Evolutionary conservation across 2,113 vertebrate species (phyloP).

Genomic region (Synchiropus splendidus): DNA sequence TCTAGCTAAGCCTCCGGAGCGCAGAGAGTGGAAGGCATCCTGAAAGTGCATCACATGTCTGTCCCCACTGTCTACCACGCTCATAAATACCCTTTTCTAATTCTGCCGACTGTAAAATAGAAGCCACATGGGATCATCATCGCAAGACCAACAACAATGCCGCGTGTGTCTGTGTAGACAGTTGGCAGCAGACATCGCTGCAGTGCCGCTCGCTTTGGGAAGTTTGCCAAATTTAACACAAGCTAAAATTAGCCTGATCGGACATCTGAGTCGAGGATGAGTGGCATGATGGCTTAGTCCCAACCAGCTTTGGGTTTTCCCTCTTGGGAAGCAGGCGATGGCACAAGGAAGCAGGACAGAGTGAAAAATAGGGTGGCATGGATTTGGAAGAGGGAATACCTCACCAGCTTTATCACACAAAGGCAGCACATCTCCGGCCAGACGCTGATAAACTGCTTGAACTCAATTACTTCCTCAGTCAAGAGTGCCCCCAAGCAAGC

Average conservation of each 20-base stretch:
- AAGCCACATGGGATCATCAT: slow-evolving; percentile 13
- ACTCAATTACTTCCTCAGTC: slow-evolving; percentile 61
- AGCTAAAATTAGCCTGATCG: slow-evolving; percentile 57
- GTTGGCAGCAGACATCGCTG: slow-evolving; percentile 15
- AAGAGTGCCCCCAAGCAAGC: slow-evolving; percentile 49
- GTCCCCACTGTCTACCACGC: slow-evolving; percentile 5
- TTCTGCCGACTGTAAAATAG: slow-evolving; percentile 28
- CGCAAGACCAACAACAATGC: slow-evolving; percentile 7
- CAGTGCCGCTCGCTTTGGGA: slow-evolving; percentile 21
- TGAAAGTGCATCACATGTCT: slow-evolving; percentile 17
- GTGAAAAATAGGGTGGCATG: slow-evolving; percentile 22
- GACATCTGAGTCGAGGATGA: slow-evolving; percentile 40
- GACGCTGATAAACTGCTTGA: slow-evolving; percentile 56
- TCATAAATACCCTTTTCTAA: slow-evolving; percentile 22
- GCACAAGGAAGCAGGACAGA: slow-evolving; percentile 9
- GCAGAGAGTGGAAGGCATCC: slow-evolving; percentile 22
- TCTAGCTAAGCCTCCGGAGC: slow-evolving; percentile 7
- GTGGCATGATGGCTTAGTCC: slow-evolving; percentile 25
- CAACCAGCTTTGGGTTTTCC: slow-evolving; percentile 38
- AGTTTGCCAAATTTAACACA: slow-evolving; percentile 39
- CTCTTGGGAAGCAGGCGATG: slow-evolving; percentile 14
- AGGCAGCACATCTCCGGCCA: slow-evolving; percentile 51
- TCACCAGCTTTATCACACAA: slow-evolving; percentile 48
- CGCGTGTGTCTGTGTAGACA: slow-evolving; percentile 15
- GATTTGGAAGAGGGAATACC: slow-evolving; percentile 43